phyloP scores from a whole-genome alignment of 2,888 invertebrate genomes.

The Rhagonycha lutea region DNA sequence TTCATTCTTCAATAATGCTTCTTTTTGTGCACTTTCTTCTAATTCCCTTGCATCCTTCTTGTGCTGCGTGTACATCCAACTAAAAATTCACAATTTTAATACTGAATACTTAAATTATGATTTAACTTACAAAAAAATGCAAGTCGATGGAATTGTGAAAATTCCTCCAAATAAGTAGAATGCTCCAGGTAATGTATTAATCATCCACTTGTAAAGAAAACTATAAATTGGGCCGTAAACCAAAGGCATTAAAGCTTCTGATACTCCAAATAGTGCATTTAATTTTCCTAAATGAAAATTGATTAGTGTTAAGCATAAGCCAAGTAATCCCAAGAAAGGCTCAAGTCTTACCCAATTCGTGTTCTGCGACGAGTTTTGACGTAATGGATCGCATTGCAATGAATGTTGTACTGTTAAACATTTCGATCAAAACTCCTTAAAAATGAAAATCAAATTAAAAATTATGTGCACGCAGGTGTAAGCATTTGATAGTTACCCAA shows the following conservation, averaged over 20 bases:
- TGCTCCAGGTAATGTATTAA: conserved; percentile 45
- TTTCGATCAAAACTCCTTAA: conserved; percentile 59
- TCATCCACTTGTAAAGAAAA: conserved; percentile 44
- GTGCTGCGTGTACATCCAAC: conserved; percentile 52
- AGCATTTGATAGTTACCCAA: conserved; percentile 10
- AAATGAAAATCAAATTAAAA: not conserved
- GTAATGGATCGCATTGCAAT: conserved; percentile 62
- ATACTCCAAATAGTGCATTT: conserved; percentile 48
- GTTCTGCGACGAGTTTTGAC: conserved; percentile 60
- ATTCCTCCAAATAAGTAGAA: conserved; percentile 43
- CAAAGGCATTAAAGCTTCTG: conserved; percentile 46
- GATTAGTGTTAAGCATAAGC: not conserved
- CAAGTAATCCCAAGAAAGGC: not conserved
- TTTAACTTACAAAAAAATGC: conserved; percentile 34
- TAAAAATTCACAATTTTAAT: conserved; percentile 41
- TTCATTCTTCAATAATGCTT: not conserved
- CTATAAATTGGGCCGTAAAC: conserved; percentile 49
- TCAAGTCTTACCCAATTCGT: conserved; percentile 59
- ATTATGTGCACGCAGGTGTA: not conserved
- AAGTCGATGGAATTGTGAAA: conserved; percentile 42
- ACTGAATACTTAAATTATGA: not conserved
- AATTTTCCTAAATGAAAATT: conserved; percentile 54
- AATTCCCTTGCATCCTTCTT: conserved; percentile 46
- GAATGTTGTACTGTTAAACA: conserved; percentile 55
- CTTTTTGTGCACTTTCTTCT: conserved; percentile 52